These are phyloP conservation scores for Sinella curviseta DNA, from an alignment of 1,140 invertebrate genomes.

Conservation along the genomic window DNA sequence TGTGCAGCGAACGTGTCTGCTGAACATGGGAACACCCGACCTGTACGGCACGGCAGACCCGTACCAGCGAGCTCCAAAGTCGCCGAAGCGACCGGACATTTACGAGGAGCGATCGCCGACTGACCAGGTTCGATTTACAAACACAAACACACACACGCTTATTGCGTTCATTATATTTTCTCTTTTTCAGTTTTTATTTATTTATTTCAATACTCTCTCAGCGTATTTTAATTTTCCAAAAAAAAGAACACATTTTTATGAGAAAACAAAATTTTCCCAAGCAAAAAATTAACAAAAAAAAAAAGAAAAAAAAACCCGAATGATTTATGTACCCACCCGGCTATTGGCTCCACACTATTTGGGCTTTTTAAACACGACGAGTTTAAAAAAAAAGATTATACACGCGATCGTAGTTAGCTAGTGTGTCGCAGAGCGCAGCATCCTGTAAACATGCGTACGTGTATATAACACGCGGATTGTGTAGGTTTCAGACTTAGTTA, in stretches of 20 bases:
- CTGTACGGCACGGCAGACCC: slow-evolving; percentile 86
- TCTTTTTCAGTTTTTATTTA: neutral
- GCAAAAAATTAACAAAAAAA: neutral
- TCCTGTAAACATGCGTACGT: neutral
- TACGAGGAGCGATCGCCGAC: slow-evolving; percentile 55
- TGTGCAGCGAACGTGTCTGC: slow-evolving; percentile 83
- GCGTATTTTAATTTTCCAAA: neutral
- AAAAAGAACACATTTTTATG: neutral
- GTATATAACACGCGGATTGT: neutral
- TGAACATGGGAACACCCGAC: slow-evolving; percentile 80
- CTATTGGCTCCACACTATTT: slow-evolving; percentile 36
- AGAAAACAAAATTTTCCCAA: neutral
- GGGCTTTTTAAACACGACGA: neutral
- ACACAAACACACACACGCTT: slow-evolving; percentile 52
- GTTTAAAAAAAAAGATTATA: neutral
- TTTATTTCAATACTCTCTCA: neutral
- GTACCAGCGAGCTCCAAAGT: slow-evolving; percentile 79
- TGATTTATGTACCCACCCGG: neutral
- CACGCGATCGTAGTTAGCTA: neutral
- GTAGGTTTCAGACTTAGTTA: slow-evolving; percentile 31
- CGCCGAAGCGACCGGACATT: slow-evolving; percentile 66
- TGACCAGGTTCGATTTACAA: slow-evolving; percentile 71
- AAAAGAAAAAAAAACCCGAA: slow-evolving; percentile 21
- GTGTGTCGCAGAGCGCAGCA: neutral
- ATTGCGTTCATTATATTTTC: neutral